Conservation (phyloP, 92 coral and sea anemone species). For the Epizoanthus illoricatus region DNA sequence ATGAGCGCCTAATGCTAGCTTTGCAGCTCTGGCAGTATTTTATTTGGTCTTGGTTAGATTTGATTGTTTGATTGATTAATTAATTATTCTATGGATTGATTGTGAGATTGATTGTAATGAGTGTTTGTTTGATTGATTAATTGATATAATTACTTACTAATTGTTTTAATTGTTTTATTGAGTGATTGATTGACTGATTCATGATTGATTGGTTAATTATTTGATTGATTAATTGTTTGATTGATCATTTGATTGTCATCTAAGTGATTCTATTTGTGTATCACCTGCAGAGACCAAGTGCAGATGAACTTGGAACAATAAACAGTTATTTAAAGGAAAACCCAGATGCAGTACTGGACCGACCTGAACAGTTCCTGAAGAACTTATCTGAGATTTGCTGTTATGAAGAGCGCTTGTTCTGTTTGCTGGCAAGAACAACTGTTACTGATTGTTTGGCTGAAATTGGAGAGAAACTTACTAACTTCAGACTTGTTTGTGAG, state of each 20-base stretch:
- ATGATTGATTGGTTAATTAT: too few relatives aligned
- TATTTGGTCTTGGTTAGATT: too few relatives aligned
- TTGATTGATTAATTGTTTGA: background rate
- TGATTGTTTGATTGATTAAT: too few relatives aligned
- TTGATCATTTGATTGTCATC: background rate
- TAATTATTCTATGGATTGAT: too few relatives aligned
- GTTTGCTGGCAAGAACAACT: slow-evolving; percentile 70
- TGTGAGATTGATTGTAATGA: too few relatives aligned
- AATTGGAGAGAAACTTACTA: slow-evolving; percentile 78
- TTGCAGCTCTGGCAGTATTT: too few relatives aligned
- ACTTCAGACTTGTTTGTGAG: slow-evolving; percentile 86
- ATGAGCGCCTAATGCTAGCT: too few relatives aligned
- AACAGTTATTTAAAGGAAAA: slow-evolving; percentile 57
- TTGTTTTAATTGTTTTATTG: too few relatives aligned
- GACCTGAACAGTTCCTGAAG: slow-evolving; percentile 81
- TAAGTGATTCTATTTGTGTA: background rate
- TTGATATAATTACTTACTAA: too few relatives aligned
- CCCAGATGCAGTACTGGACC: slow-evolving; percentile 71
- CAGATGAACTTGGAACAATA: slow-evolving; percentile 71
- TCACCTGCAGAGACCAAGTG: slow-evolving; percentile 67
- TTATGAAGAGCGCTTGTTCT: slow-evolving; percentile 83
- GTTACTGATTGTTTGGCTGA: slow-evolving; percentile 75
- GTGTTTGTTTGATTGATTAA: too few relatives aligned
- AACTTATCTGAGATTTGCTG: slow-evolving; percentile 78
- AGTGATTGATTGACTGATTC: too few relatives aligned